Conservation (phyloP, 2,113 vertebrate genomes). For the Halcyon malimbica region DNA sequence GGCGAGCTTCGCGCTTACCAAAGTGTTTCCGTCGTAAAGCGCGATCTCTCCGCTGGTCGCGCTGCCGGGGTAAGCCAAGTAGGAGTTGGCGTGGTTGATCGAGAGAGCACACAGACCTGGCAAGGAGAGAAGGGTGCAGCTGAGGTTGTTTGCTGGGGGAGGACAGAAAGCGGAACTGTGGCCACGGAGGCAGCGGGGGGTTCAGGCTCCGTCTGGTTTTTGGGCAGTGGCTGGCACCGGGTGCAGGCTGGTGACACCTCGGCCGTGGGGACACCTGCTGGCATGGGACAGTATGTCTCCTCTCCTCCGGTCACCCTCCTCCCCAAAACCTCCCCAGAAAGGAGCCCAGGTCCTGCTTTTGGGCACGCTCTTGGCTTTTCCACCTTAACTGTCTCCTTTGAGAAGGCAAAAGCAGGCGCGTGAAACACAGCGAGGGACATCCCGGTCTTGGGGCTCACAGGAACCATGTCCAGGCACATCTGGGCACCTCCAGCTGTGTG, state of each 20-base stretch:
- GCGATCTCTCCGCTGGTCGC: conserved; percentile 89
- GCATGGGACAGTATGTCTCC: conserved; percentile 11
- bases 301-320: neutral
- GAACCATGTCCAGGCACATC: neutral
- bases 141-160: neutral
- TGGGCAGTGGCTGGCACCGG: neutral
- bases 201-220: neutral
- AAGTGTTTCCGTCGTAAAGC: conserved; percentile 90
- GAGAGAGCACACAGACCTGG: conserved; percentile 93
- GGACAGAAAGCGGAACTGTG: neutral
- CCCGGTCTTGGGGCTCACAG: neutral
- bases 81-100: conserved; percentile 94
- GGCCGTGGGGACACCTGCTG: conserved; percentile 68
- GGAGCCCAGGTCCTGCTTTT: neutral
- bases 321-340: neutral
- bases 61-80: conserved; percentile 92
- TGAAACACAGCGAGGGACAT: neutral
- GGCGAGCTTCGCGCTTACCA: conserved; percentile 79
- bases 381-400: neutral
- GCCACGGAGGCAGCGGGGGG: neutral
- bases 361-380: neutral
- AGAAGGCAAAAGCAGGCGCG: neutral
- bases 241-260: neutral
- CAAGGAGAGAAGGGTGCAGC: neutral
- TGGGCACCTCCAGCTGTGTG: neutral